phyloP scores from a whole-genome alignment of 2,113 vertebrate species.

The Hemiscyllium ocellatum region DNA sequence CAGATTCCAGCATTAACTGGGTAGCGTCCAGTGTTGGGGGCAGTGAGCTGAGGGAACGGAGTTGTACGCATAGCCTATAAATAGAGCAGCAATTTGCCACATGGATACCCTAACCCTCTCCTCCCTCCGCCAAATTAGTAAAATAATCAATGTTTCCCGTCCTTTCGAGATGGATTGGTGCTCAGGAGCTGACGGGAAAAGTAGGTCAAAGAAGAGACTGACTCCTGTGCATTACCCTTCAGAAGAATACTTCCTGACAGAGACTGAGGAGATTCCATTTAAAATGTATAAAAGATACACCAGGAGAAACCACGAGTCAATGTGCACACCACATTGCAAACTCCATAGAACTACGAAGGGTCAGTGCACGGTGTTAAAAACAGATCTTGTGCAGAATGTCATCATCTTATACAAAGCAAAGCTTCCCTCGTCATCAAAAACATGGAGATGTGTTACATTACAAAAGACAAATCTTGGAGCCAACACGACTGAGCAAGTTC shows the following conservation, averaged over 20 bases:
- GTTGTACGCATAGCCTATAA: neutral
- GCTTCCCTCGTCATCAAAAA: neutral
- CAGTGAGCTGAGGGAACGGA: neutral
- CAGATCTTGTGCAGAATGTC: too few species aligned
- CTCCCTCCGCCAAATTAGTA: neutral
- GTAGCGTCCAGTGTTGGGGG: neutral
- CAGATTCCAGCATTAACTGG: neutral
- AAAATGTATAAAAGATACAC: neutral
- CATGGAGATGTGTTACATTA: too few species aligned
- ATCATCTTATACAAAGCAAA: neutral
- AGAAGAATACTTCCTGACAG: neutral
- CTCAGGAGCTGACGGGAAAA: neutral
- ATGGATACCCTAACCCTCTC: constrained; percentile 21
- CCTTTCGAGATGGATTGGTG: neutral
- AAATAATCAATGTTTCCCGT: neutral
- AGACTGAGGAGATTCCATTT: neutral
- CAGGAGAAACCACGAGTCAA: neutral
- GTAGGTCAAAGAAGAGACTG: neutral
- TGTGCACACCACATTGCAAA: neutral
- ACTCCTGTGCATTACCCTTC: neutral
- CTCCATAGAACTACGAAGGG: neutral
- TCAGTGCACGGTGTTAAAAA: too few species aligned
- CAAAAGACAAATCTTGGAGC: neutral
- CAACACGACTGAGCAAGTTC: neutral
- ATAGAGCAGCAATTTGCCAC: constrained; percentile 28